Conservation (phyloP, 2,888 invertebrate species). For the Brachyptera risi region DNA sequence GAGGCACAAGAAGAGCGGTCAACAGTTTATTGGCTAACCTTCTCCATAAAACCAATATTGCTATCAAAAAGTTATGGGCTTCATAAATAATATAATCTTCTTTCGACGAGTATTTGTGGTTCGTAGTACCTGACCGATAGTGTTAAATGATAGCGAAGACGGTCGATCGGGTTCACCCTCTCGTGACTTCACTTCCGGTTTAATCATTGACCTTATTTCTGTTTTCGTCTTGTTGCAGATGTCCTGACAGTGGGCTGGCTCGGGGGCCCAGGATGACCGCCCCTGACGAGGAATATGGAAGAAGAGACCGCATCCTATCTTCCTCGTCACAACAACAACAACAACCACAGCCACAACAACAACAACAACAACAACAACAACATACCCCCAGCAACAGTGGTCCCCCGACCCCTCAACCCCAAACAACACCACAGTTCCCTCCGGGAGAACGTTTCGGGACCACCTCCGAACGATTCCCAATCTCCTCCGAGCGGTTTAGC, state of each 20-base stretch:
- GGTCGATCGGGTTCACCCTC: no score
- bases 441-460: conserved; percentile 29
- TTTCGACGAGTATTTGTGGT: no score
- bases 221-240: conserved; percentile 52
- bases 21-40: no score
- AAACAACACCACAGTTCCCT: conserved; percentile 22
- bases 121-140: no score
- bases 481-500: conserved; percentile 47
- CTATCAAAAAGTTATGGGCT: no score
- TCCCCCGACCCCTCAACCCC: background rate
- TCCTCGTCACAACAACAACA: background rate
- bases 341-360: background rate
- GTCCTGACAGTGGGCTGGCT: conserved; percentile 60
- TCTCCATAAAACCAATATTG: no score
- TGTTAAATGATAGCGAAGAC: no score
- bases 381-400: no score
- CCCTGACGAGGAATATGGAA: conserved; percentile 35
- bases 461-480: conserved; percentile 56
- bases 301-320: conserved; percentile 30
- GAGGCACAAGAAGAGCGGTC: no score
- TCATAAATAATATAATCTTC: no score
- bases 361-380: no score
- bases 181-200: no score
- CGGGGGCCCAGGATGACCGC: conserved; percentile 60
- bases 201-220: background rate